Percentiles rank a stretch among this genome's conserved stretches.
Evolutionary conservation across 2,797 vertebrate genomes (phyloP).

Genomic region (Cyprinella venusta): DNA sequence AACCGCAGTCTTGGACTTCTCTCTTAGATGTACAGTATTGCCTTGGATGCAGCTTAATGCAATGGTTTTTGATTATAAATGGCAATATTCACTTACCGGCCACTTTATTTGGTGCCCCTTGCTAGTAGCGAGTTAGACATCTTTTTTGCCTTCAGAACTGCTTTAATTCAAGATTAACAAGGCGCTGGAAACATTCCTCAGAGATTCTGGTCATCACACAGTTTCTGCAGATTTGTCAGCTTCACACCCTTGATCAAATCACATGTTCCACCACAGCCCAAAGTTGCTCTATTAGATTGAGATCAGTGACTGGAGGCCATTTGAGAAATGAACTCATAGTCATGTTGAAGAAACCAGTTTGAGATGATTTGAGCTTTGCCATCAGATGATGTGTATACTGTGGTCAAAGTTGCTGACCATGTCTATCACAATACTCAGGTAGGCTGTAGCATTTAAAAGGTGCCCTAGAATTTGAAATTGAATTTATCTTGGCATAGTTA

Average conservation of each 20-base stretch:
- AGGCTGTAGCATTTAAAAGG: too few relatives aligned
- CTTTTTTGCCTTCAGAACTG: neutral
- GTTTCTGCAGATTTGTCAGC: neutral
- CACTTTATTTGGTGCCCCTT: neutral
- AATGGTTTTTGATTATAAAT: neutral
- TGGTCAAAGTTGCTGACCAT: too few relatives aligned
- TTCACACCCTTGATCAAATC: neutral
- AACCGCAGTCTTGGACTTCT: neutral
- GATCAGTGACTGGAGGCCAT: too few relatives aligned
- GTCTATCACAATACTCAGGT: too few relatives aligned
- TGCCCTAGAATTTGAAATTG: too few relatives aligned
- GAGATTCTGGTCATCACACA: neutral
- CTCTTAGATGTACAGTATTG: neutral
- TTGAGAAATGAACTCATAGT: too few relatives aligned
- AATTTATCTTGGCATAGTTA: too few relatives aligned
- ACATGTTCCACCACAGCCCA: too few relatives aligned
- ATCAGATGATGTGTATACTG: slow-evolving; percentile 36
- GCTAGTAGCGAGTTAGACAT: neutral
- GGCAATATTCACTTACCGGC: neutral
- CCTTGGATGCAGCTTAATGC: neutral
- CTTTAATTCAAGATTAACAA: neutral
- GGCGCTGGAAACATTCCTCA: neutral
- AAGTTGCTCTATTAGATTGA: too few relatives aligned
- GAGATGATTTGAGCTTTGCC: slow-evolving; percentile 65
- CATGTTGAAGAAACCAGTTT: slow-evolving; percentile 29